Base-by-base conservation (phyloP, 2,797 vertebrate genomes). In the Carapus acus region DNA sequence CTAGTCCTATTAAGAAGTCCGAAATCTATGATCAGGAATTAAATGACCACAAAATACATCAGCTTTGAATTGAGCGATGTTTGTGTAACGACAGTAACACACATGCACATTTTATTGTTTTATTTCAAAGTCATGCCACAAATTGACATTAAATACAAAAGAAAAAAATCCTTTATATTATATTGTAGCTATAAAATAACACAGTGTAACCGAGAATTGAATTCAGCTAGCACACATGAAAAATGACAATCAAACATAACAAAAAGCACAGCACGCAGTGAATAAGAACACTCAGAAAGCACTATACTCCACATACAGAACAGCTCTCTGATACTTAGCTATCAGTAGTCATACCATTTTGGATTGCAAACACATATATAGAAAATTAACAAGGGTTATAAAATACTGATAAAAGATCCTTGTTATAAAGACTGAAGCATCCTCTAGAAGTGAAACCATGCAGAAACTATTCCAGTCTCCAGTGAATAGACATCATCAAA, bases 81-180 rank as follows among this genome's bases (percentile, higher is more conserved):
- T 27, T 4, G 19, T 1, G 24, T 24, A 62, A 58, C 40, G 9
- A 71, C 1, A 3, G 68, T 42, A 62, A 54, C 67, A 7, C 12
- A 66, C 15, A 2, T 18, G 12, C 15, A 59, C 15, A 11, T 70
- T 81, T 83, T 82, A 16, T 29, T 9, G 16, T 88, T 89, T 90
- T 88, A 89, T 88, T 90, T 88, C 69, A 90, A 89, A 89, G 77
- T 88, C 89, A 90, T 89, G 89, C 89, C 88, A 90, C 87, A 88
- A 90, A 79, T 88, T 88, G 86, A 90, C 87, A 88, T 89, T 85
- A 86, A 86, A 88, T 89, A 89, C 80, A 89, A 90, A 88, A 88
- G 68, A 36, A 82, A 85, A 85, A 75, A 79, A 82, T 67, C 59
- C 73, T n/a, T 65, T 65, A 61, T 63, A 78, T 72, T 58, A 73